Conservation (phyloP, 2,113 vertebrate genomes). For the Lycaon pictus region DNA sequence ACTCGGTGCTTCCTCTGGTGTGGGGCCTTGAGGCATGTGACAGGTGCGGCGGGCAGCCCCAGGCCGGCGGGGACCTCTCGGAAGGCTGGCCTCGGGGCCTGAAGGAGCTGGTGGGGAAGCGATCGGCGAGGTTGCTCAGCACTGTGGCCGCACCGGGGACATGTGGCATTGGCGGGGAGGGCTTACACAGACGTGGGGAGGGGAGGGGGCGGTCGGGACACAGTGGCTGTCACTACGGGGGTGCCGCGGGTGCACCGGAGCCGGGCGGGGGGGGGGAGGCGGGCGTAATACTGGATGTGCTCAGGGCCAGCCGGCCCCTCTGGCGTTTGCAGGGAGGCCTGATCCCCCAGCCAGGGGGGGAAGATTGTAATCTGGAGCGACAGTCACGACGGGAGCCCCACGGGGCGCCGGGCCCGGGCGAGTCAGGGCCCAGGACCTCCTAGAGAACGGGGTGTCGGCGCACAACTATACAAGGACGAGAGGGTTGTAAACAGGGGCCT, state of each 20-base stretch:
- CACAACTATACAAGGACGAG: conserved; percentile 78
- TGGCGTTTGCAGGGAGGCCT: conserved; percentile 45
- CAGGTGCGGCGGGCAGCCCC: not conserved
- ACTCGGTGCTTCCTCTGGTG: not conserved
- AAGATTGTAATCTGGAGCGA: conserved; percentile 11
- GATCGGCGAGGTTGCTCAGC: conserved; percentile 49
- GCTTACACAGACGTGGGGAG: conserved; percentile 57
- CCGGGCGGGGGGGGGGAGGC: conserved; percentile 60
- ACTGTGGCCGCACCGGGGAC: conserved; percentile 43
- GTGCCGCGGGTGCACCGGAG: conserved; percentile 62
- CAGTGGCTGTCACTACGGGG: not conserved
- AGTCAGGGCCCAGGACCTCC: conserved; percentile 66
- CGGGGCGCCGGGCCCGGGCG: conserved; percentile 52
- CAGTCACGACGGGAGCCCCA: not conserved
- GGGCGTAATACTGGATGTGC: conserved; percentile 49
- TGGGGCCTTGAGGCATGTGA: not conserved
- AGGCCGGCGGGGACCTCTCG: rapidly evolving
- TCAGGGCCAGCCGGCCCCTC: conserved; percentile 68
- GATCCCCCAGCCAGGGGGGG: conserved; percentile 41
- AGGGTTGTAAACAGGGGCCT: conserved; percentile 71
- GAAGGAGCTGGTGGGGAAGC: not conserved
- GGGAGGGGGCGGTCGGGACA: not conserved
- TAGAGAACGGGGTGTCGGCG: conserved; percentile 34
- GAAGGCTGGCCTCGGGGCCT: not conserved
- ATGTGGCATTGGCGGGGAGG: conserved; percentile 61